Evolutionary conservation across 2,888 invertebrate genomes (phyloP).

Genomic region (Xylota sylvarum): DNA sequence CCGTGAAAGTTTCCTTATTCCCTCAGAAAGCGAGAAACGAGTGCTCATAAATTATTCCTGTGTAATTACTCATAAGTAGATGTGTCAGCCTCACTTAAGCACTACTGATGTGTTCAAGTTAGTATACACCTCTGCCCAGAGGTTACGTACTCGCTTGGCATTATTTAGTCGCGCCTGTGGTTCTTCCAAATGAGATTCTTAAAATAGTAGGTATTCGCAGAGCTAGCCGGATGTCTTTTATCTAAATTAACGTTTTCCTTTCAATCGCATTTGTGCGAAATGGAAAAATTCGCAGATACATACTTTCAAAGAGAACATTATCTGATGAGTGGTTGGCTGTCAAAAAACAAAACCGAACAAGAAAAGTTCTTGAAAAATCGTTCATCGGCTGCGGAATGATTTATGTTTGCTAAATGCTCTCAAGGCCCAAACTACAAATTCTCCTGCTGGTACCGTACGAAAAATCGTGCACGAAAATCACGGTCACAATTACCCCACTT

Average conservation of each 20-base stretch:
- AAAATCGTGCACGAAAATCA: conserved; percentile 67
- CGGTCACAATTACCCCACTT: conserved; percentile 74
- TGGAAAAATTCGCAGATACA: conserved; percentile 6
- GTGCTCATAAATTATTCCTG: conserved; percentile 69
- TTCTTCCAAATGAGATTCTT: conserved; percentile 47
- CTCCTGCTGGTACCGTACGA: not conserved
- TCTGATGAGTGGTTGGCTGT: conserved; percentile 24
- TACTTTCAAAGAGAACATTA: not conserved
- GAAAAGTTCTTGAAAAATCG: conserved; percentile 30
- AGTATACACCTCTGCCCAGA: conserved; percentile 52
- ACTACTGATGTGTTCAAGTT: conserved; percentile 45
- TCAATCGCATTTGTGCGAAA: conserved; percentile 21
- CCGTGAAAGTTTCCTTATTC: conserved; percentile 36
- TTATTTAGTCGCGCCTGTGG: not conserved
- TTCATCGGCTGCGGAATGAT: conserved; percentile 51
- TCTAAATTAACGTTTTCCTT: conserved; percentile 73
- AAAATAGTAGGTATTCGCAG: conserved; percentile 45
- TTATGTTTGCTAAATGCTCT: conserved; percentile 43
- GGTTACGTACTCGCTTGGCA: conserved; percentile 10
- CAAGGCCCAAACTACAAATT: conserved; percentile 19
- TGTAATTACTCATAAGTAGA: conserved; percentile 74
- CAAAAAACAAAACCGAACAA: conserved; percentile 18
- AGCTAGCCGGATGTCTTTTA: conserved; percentile 65
- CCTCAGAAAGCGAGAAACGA: conserved; percentile 7
- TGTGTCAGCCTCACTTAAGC: conserved; percentile 73